Conservation (phyloP, 1,140 invertebrate species). For the Cydia amplana region DNA sequence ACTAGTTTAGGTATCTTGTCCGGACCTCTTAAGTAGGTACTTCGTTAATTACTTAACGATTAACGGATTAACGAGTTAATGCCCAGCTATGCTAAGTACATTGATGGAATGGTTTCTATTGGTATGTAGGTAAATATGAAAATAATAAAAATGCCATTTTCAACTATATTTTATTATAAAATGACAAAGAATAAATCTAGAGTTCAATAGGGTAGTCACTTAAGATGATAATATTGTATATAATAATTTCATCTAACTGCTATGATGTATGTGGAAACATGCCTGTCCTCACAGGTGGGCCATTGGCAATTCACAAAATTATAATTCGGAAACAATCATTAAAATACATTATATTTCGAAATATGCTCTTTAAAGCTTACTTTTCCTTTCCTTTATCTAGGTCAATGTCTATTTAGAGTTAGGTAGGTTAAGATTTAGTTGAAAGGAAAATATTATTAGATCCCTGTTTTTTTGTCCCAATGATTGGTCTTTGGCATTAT, state of each 20-base stretch:
- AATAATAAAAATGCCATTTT: constrained; percentile 56
- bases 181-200: constrained; percentile 79
- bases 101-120: not conserved
- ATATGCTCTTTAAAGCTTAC: constrained; percentile 67
- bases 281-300: constrained; percentile 45
- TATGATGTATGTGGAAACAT: constrained; percentile 56
- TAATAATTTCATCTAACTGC: constrained; percentile 71
- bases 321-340: constrained; percentile 61
- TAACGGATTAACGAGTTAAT: no score
- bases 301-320: constrained; percentile 59
- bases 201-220: constrained; percentile 76
- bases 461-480: constrained; percentile 74
- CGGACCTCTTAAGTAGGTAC: no score
- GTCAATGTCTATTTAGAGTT: constrained; percentile 56
- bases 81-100: no score
- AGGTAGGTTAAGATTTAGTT: constrained; percentile 47
- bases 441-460: constrained; percentile 67
- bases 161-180: constrained; percentile 79
- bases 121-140: constrained; percentile 38
- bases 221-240: constrained; percentile 72
- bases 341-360: constrained; percentile 64
- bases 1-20: no score
- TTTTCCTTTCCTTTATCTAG: constrained; percentile 39
- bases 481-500: constrained; percentile 75
- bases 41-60: no score